These are phyloP conservation scores for Protophormia terraenovae DNA, from an alignment of 2,888 invertebrate species.

Conservation along the genomic window DNA sequence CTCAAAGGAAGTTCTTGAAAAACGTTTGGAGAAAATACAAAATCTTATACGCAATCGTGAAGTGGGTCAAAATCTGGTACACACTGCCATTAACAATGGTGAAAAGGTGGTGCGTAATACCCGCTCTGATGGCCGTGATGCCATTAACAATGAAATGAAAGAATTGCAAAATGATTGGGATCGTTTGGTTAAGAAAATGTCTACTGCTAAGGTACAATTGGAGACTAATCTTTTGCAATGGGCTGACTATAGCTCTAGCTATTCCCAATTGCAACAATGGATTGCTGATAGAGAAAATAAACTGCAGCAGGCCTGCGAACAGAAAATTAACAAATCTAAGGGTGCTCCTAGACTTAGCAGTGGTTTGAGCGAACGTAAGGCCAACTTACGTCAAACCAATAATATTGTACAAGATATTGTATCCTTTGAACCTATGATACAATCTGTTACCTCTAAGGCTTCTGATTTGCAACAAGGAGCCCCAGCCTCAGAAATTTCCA, in stretches of 20 bases:
- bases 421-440: conserved; percentile 98
- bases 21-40: conserved; percentile 89
- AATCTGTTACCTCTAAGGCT: conserved; percentile 96
- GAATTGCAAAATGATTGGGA: conserved; percentile 97
- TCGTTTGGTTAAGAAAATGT: conserved; percentile 93
- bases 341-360: conserved; percentile 90
- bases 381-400: conserved; percentile 93
- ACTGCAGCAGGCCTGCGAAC: conserved; percentile 93
- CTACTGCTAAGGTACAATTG: conserved; percentile 93
- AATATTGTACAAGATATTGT: conserved; percentile 98
- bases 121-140: conserved; percentile 93
- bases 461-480: conserved; percentile 95
- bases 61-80: conserved; percentile 92
- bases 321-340: conserved; percentile 90
- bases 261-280: conserved; percentile 96
- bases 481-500: conserved; percentile 95
- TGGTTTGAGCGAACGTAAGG: conserved; percentile 91
- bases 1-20: conserved; percentile 91
- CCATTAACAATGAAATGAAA: conserved; percentile 92
- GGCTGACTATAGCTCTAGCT: conserved; percentile 97
- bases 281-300: conserved; percentile 96
- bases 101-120: conserved; percentile 94
- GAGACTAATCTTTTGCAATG: conserved; percentile 96
- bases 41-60: conserved; percentile 91
- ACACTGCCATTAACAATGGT: conserved; percentile 93